Base-by-base conservation (phyloP, 2,797 vertebrate species). In the Philypnodon macrostomus region DNA sequence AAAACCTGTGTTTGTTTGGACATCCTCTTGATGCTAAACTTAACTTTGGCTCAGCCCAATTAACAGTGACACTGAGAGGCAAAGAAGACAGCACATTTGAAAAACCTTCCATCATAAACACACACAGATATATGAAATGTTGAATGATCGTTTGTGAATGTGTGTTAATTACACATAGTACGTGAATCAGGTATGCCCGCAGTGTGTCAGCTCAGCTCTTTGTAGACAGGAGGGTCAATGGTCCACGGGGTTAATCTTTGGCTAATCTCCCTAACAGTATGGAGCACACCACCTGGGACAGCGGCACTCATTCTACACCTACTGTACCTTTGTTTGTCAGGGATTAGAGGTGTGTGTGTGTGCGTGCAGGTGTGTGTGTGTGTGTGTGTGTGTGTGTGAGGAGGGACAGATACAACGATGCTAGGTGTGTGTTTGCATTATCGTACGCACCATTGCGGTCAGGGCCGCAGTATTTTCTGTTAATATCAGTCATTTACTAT, bases 181-280 rank as follows among this genome's bases (percentile, higher is more conserved):
- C 61, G 41, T 56, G 55, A 59, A 35, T 49, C 55, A 42, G 55
- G 18, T n/a, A 7, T 41, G 53, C 14, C 13, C 6, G 19, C 13
- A 48, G 67, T 53, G 67, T 58, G 60, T 80, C 80, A 84, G 73
- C 81, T 80, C 75, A 88, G 87, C 80, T 85, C 86, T 90, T 88
- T 87, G 68, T 40, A 63, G 77, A 84, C 75, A 47, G 21, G 27
- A 63, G 89, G 88, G 88, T 91, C 91, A 92, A 92, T 78, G 81
- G 81, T 91, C 89, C 90, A 88, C 84, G 19, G 67, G 77, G 89
- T 88, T 87, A 92, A 90, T 91, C 86, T 92, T 90, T 90, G 86
- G 86, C 89, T 91, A 91, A 93, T 90, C 87, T 86, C 72, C 53
- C 63, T 76, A 11, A 79, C 77, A 86, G 80, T 87, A 81, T 88